These are phyloP conservation scores for Hyles euphorbiae DNA, from an alignment of 1,140 invertebrate genomes.

Conservation along the genomic window DNA sequence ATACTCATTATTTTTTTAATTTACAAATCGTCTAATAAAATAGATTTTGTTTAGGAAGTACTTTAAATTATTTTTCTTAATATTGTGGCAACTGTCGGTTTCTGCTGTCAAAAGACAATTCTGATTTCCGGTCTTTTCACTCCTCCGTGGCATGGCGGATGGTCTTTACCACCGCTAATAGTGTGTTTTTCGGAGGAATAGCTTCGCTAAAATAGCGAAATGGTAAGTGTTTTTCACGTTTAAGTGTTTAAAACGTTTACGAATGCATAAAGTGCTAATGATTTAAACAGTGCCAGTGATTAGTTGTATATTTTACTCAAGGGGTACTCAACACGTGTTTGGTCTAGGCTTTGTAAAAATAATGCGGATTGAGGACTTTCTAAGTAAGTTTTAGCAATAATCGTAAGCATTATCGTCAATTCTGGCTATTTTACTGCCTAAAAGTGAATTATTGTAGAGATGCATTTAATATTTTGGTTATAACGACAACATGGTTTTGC, in stretches of 20 bases:
- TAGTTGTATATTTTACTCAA: conserved; percentile 15
- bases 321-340: conserved; percentile 57
- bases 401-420: too few relatives aligned
- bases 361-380: conserved; percentile 10
- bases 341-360: conserved; percentile 26
- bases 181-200: conserved; percentile 68
- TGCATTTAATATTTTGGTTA: too few relatives aligned
- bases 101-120: conserved; percentile 46
- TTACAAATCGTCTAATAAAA: too few relatives aligned
- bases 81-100: conserved; percentile 44
- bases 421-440: too few relatives aligned
- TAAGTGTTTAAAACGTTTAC: conserved; percentile 23
- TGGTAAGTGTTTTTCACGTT: conserved; percentile 56
- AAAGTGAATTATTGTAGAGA: too few relatives aligned
- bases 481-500: too few relatives aligned
- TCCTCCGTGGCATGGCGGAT: conserved; percentile 75
- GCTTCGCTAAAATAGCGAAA: conserved; percentile 70
- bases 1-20: too few relatives aligned
- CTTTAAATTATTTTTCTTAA: conserved; percentile 16
- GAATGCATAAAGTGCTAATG: conserved; percentile 23
- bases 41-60: too few relatives aligned
- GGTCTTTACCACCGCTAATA: conserved; percentile 66
- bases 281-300: conserved; percentile 41
- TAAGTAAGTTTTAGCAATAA: conserved; percentile 1
- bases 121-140: conserved; percentile 71